phyloP scores from a whole-genome alignment of 2,888 invertebrate genomes.

The Coenonympha glycerion region DNA sequence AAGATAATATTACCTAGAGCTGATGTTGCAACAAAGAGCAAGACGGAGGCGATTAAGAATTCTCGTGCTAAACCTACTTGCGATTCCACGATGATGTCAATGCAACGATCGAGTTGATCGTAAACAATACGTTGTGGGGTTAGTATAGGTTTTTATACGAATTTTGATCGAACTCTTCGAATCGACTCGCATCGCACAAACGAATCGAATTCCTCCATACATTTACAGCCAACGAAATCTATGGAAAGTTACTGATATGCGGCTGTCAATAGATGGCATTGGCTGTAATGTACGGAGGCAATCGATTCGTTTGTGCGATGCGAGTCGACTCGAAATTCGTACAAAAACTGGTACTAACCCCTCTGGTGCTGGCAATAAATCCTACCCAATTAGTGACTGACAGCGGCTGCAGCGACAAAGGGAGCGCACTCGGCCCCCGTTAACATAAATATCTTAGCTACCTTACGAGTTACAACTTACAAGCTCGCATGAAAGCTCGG shows the following conservation, averaged over 20 bases:
- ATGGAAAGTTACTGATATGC: too few relatives aligned
- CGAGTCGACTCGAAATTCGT: too few relatives aligned
- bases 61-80: conserved; percentile 3
- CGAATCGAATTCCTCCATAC: too few relatives aligned
- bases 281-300: too few relatives aligned
- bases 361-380: conserved; percentile 50
- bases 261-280: too few relatives aligned
- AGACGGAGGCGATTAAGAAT: conserved; percentile 1
- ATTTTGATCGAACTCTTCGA: too few relatives aligned
- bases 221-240: too few relatives aligned
- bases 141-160: too few relatives aligned
- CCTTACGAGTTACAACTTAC: conserved; percentile 38
- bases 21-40: not conserved
- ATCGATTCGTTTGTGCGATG: too few relatives aligned
- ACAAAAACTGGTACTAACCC: too few relatives aligned
- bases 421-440: conserved; percentile 37
- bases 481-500: conserved; percentile 25
- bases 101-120: conserved; percentile 17
- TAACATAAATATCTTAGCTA: conserved; percentile 37
- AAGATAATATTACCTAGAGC: not conserved
- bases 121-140: conserved; percentile 19
- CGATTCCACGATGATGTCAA: conserved; percentile 14
- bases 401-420: conserved; percentile 58
- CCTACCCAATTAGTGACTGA: conserved; percentile 64
- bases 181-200: too few relatives aligned